Evolutionary conservation across 2,113 vertebrate genomes (phyloP).

Genomic region (Odontesthes bonariensis): DNA sequence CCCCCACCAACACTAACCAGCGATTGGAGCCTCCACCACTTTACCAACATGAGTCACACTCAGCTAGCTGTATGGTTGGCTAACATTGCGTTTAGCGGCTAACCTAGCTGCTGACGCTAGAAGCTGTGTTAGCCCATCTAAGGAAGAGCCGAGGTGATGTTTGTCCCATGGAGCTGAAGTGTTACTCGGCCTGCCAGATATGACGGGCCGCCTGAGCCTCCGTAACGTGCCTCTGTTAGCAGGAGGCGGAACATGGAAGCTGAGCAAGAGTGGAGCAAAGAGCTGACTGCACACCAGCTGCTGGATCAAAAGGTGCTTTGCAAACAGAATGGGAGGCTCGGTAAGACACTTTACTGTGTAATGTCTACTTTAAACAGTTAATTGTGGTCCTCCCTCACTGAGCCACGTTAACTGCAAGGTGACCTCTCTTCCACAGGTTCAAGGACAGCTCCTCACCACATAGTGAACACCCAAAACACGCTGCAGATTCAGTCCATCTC

Average conservation of each 20-base stretch:
- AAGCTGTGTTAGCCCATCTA: background rate
- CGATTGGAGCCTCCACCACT: background rate
- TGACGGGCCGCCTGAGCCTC: constrained; percentile 47
- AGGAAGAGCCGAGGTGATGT: constrained; percentile 19
- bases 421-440: constrained; percentile 63
- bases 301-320: constrained; percentile 62
- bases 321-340: constrained; percentile 52
- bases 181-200: constrained; percentile 44
- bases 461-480: constrained; percentile 69
- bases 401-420: background rate
- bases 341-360: constrained; percentile 24
- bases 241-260: constrained; percentile 80
- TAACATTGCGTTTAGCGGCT: no score
- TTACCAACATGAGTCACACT: constrained; percentile 28
- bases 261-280: constrained; percentile 71
- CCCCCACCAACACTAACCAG: background rate
- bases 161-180: constrained; percentile 53
- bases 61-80: background rate
- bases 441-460: constrained; percentile 69
- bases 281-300: constrained; percentile 55
- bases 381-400: background rate
- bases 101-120: constrained; percentile 34
- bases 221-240: constrained; percentile 56
- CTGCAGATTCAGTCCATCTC: constrained; percentile 72
- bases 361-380: no score